Base-by-base conservation (phyloP, 2,888 invertebrate genomes). In the Boloria selene region DNA sequence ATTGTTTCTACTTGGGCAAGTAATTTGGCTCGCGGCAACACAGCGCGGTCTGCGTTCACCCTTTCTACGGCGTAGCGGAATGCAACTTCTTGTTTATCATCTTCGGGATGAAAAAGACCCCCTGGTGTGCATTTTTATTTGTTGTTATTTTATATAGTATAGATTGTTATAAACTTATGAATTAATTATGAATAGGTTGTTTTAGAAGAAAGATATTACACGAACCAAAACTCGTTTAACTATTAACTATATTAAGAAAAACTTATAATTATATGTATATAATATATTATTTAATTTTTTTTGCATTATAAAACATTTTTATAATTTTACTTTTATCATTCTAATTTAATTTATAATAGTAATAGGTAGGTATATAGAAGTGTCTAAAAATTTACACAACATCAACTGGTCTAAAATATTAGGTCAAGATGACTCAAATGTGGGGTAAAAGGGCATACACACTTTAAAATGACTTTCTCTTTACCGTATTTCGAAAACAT, bases 21-120 rank as follows among this genome's bases (percentile, higher is more conserved):
- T 62, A 98, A 93, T 79, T 97, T 95, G n/a, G 97, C 97, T 79
- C 97, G 93, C 31, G 97, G 96, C 77, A 97, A 88, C 76, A 98
- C 95, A 61, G 95, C 94, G 71, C 96, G 93, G 86, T 97, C 97
- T 45, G 95, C 94, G 88, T 98, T 98, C 79, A 98, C 97, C 81
- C 96, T 94, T 80, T 98, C 97, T 63, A 98, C 97, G 1, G 98
- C 98, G 88, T 98, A 97, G 68, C 96, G 95, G 86, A 98, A 98
- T 51, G 98, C 98, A 66, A 97, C 94, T 86, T 97, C 97, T 85
- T 97, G 97, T 79, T 96, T 95, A 83, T 96, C 96, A 84, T 97
- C 97, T 67, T 95, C 95, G 14, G 96, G 96, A 89, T 98, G 97
- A 85, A 97, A 97, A 61, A 97, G 93, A 52, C 97, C 97, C 85